A percentile compares a stretch with the other conserved stretches of the same genome.
Conservation (phyloP, 2,888 invertebrate species). For the Drosophila parthenogenetica region DNA sequence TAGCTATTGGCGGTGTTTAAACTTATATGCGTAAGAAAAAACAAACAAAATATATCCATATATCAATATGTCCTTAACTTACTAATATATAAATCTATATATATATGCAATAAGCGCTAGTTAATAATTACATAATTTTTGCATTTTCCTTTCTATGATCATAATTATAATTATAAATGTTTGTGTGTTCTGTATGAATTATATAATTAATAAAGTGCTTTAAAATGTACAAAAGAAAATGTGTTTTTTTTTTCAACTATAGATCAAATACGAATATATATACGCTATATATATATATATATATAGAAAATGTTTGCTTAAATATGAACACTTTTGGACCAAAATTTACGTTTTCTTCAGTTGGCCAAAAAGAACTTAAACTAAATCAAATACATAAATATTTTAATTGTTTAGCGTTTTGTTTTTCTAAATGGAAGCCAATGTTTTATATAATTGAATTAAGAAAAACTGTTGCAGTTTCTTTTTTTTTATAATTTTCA, state of each 20-base stretch:
- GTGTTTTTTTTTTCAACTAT: conserved; percentile 28
- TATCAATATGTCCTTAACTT: conserved; percentile 3
- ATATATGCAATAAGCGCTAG: conserved; percentile 57
- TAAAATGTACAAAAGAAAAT: conserved; percentile 59
- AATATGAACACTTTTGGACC: conserved; percentile 51
- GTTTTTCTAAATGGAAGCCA: conserved; percentile 75
- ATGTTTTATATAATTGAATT: conserved; percentile 38
- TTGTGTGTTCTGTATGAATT: conserved; percentile 18
- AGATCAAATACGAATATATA: conserved; percentile 30
- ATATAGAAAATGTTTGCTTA: conserved; percentile 34
- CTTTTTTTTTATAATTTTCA: background rate
- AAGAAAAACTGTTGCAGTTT: conserved; percentile 64
- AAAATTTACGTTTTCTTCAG: background rate
- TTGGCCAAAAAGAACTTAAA: conserved; percentile 39
- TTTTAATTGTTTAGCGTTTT: conserved; percentile 18
- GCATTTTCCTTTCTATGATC: background rate
- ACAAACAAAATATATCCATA: conserved; percentile 45
- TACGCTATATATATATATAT: conserved; percentile 32
- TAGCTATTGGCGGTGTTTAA: conserved; percentile 81
- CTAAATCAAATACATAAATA: conserved; percentile 61
- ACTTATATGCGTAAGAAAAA: conserved; percentile 71
- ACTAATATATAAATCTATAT: conserved; percentile 38
- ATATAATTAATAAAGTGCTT: conserved; percentile 64
- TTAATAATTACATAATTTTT: conserved; percentile 55
- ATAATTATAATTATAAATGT: conserved; percentile 40